Conservation (phyloP, 2,113 vertebrate genomes). For the Cyanistes caeruleus region DNA sequence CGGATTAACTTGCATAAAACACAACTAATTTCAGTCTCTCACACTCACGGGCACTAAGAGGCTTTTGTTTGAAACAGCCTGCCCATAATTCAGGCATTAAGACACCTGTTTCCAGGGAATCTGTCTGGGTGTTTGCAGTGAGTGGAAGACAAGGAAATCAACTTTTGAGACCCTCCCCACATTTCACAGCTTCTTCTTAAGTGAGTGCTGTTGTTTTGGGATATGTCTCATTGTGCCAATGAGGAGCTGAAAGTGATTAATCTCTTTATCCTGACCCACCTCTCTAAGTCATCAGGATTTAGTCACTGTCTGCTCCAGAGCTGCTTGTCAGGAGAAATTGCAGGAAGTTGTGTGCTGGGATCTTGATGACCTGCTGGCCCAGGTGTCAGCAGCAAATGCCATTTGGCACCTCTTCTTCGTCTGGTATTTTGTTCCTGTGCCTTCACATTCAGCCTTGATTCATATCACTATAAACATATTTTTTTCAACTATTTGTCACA, state of each 20-base stretch:
- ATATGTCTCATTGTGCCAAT: not conserved
- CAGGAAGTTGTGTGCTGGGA: not conserved
- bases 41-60: accelerated
- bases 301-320: not conserved
- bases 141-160: not conserved
- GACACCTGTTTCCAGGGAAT: not conserved
- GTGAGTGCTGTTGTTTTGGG: not conserved
- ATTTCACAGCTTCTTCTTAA: not conserved
- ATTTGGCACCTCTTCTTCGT: not conserved
- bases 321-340: not conserved
- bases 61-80: not conserved
- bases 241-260: not conserved
- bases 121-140: not conserved
- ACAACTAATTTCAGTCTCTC: not conserved
- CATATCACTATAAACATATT: not conserved
- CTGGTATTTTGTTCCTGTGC: not conserved
- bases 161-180: not conserved
- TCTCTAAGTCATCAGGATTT: not conserved
- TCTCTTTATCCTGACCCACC: not conserved
- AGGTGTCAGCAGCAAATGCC: not conserved
- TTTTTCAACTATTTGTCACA: not conserved
- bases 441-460: not conserved
- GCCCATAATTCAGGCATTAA: not conserved
- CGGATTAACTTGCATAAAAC: not conserved
- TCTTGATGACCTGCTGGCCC: not conserved